Percentiles rank a stretch among this genome's conserved stretches.
phyloP scores from a whole-genome alignment of 1,140 invertebrate species.

The Temnothorax nylanderi region DNA sequence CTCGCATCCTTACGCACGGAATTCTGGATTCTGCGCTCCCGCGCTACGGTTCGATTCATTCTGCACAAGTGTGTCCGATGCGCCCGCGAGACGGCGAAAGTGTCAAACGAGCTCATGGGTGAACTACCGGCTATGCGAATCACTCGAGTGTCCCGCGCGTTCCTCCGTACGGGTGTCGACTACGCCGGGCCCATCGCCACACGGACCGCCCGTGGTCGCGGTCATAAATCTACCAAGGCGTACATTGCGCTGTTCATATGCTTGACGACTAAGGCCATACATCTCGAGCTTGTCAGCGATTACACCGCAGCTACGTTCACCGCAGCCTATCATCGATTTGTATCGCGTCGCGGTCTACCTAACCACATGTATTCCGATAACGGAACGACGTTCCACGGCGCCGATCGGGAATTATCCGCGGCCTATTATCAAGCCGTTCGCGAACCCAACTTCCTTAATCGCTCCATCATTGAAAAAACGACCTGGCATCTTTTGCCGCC shows the following conservation, averaged over 20 bases:
- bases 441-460: not conserved
- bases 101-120: too few relatives aligned
- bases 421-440: not conserved
- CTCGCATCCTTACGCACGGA: too few relatives aligned
- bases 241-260: not conserved
- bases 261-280: not conserved
- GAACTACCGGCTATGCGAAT: too few relatives aligned
- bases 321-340: not conserved
- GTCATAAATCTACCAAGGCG: not conserved
- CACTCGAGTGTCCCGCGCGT: not conserved
- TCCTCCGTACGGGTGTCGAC: not conserved
- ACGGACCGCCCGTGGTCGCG: not conserved
- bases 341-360: not conserved
- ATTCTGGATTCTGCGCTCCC: too few relatives aligned
- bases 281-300: not conserved
- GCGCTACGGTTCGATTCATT: too few relatives aligned
- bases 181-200: not conserved
- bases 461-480: accelerated
- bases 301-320: not conserved
- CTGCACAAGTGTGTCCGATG: too few relatives aligned
- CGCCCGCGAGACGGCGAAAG: too few relatives aligned
- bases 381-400: not conserved
- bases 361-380: not conserved
- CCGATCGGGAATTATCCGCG: not conserved
- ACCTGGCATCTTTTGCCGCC: too few relatives aligned